Conservation (phyloP, 2,797 vertebrate species). For the Muscicapa striata region DNA sequence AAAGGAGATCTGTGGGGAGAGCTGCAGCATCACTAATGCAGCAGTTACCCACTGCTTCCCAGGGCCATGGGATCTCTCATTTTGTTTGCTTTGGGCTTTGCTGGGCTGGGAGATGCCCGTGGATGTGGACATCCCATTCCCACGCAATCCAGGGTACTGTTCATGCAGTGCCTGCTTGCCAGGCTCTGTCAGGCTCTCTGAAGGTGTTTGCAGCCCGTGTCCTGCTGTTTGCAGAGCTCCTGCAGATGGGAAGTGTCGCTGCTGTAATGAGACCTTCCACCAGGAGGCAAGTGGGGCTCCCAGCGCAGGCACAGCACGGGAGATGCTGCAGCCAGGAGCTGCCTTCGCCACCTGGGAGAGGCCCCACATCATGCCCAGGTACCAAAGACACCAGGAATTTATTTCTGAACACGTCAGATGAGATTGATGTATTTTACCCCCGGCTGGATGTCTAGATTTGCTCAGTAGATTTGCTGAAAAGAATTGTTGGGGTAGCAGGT, state of each 20-base stretch:
- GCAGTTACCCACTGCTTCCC: neutral
- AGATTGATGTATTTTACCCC: accelerated
- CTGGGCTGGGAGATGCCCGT: neutral
- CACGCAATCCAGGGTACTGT: accelerated
- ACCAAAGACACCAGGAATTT: neutral
- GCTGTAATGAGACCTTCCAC: constrained; percentile 63
- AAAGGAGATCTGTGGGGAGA: neutral
- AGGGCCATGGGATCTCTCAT: neutral
- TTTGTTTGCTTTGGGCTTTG: neutral
- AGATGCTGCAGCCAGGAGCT: neutral
- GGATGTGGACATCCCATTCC: accelerated
- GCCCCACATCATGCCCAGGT: neutral
- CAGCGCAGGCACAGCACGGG: accelerated
- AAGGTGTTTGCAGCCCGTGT: neutral
- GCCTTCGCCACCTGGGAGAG: neutral
- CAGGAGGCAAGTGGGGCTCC: constrained; percentile 46
- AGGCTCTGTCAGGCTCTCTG: neutral
- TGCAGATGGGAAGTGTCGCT: neutral
- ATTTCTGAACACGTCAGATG: neutral
- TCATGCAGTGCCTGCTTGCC: accelerated
- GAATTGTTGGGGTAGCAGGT: neutral
- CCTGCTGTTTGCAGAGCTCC: neutral
- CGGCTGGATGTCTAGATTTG: neutral
- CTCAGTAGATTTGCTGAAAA: neutral
- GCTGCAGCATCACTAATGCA: accelerated